Percentiles rank a stretch among this genome's conserved stretches.
Conservation (phyloP, 1,140 invertebrate genomes). For the Prorops nasuta region DNA sequence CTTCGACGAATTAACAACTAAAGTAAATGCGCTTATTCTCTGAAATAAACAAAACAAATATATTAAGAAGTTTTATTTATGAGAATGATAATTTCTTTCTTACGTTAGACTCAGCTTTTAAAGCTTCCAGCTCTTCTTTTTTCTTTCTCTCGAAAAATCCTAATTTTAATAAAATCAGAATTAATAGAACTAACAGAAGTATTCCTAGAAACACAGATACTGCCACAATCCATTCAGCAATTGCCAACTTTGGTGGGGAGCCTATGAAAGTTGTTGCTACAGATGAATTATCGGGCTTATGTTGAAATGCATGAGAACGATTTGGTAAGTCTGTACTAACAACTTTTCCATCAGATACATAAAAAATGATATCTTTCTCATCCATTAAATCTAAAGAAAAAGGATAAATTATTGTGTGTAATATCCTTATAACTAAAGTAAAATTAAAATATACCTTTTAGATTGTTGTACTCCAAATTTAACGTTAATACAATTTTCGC, state of each 20-base stretch:
- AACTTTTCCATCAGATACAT: conserved; percentile 33
- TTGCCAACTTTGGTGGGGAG: conserved; percentile 19
- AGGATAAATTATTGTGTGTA: no score
- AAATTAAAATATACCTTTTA: conserved; percentile 15
- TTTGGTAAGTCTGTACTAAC: conserved; percentile 25
- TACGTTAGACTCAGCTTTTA: conserved; percentile 28
- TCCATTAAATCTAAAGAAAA: conserved; percentile 30
- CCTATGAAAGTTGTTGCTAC: conserved; percentile 43
- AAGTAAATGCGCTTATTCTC: conserved; percentile 5
- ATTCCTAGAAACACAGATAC: conserved; percentile 46
- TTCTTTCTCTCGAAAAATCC: conserved; percentile 50
- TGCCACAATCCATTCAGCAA: conserved; percentile 46
- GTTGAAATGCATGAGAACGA: conserved; percentile 15
- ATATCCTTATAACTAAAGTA: no score
- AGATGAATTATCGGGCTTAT: conserved; percentile 19
- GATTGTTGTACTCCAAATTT: conserved; percentile 28
- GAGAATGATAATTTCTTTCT: neutral
- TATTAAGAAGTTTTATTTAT: neutral
- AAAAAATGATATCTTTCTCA: conserved; percentile 39
- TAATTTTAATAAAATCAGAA: conserved; percentile 41
- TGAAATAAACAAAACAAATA: conserved; percentile 14
- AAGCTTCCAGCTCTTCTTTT: conserved; percentile 37
- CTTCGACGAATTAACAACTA: conserved; percentile 21
- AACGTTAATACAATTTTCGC: conserved; percentile 33
- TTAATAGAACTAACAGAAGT: conserved; percentile 38